Evolutionary conservation across 2,113 vertebrate species (phyloP), one percentile per base, ranked within the genome.

Genomic region (Scomber colias): DNA sequence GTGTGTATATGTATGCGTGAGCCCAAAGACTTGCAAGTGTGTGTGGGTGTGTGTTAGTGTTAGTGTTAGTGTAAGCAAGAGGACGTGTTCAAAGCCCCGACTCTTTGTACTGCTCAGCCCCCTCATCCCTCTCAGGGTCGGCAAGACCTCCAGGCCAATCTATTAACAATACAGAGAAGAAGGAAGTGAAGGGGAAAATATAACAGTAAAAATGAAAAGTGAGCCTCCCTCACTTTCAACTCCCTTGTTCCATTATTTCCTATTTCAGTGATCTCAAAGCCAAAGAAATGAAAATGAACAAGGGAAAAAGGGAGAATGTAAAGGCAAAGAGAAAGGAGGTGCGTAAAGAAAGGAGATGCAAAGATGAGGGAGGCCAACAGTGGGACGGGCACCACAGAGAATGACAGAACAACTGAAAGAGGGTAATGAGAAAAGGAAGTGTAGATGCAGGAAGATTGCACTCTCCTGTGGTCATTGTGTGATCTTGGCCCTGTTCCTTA

Each of bases 51-150:
- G 45, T 73, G 35, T 63, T 27, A 27, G 24, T 27, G 24, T 27
- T 27, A 27, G 24, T 27, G 24, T 27, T 19, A 16, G 63, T 64
- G 86, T 68, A 71, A 71, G 84, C 75, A 71, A 73, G 83, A 50
- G 82, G 91, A 77, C 87, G 40, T 87, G 81, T 89, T 91, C 83
- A 90, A 89, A 91, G 83, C 70, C 63, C 35, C n/a, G 24, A 77
- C 66, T 78, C 72, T 92, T 88, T 89, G 85, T 89, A 85, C 64
- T 54, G 62, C 75, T 83, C 81, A 21, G 76, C 77, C 79, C 21
- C 73, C 67, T 59, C 79, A 81, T 81, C 76, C 67, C 61, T 84
- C 69, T 84, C 65, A 77, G 85, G 83, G 85, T 81, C 76, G 55
- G 27, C 19, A 9, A 87, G 66, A 84, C 78, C 82, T 89, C 78